Conservation (phyloP, 2,797 vertebrate genomes). For the Acridotheres tristis region DNA sequence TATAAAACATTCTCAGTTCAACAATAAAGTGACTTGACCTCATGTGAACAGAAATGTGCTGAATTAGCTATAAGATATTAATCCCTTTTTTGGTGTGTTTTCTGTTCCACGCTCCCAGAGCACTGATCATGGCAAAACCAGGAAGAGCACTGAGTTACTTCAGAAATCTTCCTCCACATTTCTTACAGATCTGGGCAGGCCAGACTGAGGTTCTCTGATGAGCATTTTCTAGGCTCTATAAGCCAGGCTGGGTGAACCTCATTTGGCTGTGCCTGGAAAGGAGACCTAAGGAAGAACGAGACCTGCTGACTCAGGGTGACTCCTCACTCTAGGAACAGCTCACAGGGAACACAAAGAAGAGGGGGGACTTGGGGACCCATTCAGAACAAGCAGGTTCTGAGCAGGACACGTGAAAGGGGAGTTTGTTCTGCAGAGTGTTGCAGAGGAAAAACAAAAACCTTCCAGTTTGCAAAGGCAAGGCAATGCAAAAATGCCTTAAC, state of each 20-base stretch:
- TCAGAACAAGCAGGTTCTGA: neutral
- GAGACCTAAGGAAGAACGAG: neutral
- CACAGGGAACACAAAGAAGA: neutral
- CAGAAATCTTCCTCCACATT: neutral
- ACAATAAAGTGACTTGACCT: neutral
- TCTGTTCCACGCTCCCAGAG: neutral
- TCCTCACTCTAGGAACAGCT: neutral
- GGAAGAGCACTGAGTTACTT: neutral
- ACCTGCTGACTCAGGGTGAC: neutral
- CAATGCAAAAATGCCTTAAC: neutral
- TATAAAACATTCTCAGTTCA: slow-evolving; percentile 18
- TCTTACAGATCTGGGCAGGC: neutral
- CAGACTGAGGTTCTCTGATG: neutral
- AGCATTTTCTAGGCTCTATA: neutral
- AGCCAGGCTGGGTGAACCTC: neutral
- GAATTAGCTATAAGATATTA: neutral
- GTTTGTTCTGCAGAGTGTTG: neutral
- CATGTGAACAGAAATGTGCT: neutral
- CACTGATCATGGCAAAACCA: neutral
- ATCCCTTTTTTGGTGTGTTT: neutral
- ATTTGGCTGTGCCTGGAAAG: neutral
- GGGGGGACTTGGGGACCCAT: neutral
- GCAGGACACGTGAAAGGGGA: neutral
- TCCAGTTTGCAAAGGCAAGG: neutral
- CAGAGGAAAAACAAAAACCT: neutral